Conservation (phyloP, 1,140 invertebrate genomes). For the Gonioctena quinquepunctata region DNA sequence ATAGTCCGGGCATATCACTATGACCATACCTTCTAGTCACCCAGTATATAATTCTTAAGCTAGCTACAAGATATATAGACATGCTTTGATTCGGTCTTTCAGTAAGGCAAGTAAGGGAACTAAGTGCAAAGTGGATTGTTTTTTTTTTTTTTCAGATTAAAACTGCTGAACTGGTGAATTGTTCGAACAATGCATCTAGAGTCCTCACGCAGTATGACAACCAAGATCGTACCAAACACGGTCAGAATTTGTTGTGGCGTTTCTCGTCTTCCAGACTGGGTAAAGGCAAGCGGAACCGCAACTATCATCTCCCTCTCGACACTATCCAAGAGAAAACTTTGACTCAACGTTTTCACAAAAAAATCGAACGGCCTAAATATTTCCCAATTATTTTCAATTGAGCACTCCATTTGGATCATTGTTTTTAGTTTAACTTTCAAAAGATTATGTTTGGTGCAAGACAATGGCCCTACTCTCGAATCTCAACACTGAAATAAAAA, state of each 20-base stretch:
- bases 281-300: constrained; percentile 2
- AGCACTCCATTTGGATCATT: neutral
- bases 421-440: neutral
- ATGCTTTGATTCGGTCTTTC: too few relatives aligned
- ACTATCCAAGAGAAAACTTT: constrained; percentile 7
- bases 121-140: too few relatives aligned
- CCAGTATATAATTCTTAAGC: too few relatives aligned
- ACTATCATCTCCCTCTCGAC: neutral
- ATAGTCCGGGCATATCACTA: too few relatives aligned
- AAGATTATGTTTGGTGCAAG: neutral
- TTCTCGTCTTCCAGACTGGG: neutral
- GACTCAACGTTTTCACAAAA: neutral
- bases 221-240: neutral
- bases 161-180: constrained; percentile 9
- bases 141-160: constrained; percentile 6
- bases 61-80: too few relatives aligned
- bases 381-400: too few relatives aligned
- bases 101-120: too few relatives aligned
- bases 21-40: too few relatives aligned
- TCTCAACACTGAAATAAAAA: neutral
- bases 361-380: neutral
- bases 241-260: neutral
- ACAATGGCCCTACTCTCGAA: neutral
- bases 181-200: constrained; percentile 4
- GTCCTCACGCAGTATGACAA: constrained; percentile 12